A percentile compares a stretch with the other conserved stretches of the same genome.
Evolutionary conservation across 2,888 invertebrate species (phyloP).

Genomic region (Danaus chrysippus): DNA sequence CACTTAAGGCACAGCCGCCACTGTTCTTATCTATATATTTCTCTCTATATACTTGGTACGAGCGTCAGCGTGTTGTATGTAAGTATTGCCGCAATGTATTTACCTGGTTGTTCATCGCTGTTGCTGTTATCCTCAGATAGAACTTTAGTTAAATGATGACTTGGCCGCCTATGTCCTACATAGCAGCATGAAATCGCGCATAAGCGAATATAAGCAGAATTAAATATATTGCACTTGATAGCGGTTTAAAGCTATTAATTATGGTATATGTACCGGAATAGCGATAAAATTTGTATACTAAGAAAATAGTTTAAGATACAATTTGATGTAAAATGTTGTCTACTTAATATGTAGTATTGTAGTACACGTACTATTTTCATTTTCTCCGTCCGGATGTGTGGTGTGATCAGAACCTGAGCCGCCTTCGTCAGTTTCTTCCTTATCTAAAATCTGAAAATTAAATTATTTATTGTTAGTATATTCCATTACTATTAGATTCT

Average conservation of each 20-base stretch:
- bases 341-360: slow-evolving; percentile 1
- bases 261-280: slow-evolving; percentile 4
- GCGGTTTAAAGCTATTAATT: not conserved
- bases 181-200: slow-evolving; percentile 59
- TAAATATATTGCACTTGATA: slow-evolving; percentile 3
- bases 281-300: not conserved
- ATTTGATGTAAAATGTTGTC: not conserved
- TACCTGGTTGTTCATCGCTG: slow-evolving; percentile 77
- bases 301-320: not conserved
- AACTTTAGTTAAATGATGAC: slow-evolving; percentile 78
- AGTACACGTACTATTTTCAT: slow-evolving; percentile 60
- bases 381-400: slow-evolving; percentile 67
- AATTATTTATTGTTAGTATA: not conserved
- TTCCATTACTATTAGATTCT: too few species aligned
- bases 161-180: slow-evolving; percentile 71
- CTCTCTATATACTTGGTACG: too few species aligned
- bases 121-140: slow-evolving; percentile 84
- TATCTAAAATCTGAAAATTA: slow-evolving; percentile 65
- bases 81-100: slow-evolving; percentile 66
- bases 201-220: slow-evolving; percentile 14
- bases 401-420: slow-evolving; percentile 68
- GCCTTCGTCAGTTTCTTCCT: slow-evolving; percentile 73
- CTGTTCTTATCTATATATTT: too few species aligned
- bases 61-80: slow-evolving; percentile 37
- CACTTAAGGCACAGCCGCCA: too few species aligned